Base-by-base conservation (phyloP, 1,140 invertebrate genomes). In the Anastatus disparis region DNA sequence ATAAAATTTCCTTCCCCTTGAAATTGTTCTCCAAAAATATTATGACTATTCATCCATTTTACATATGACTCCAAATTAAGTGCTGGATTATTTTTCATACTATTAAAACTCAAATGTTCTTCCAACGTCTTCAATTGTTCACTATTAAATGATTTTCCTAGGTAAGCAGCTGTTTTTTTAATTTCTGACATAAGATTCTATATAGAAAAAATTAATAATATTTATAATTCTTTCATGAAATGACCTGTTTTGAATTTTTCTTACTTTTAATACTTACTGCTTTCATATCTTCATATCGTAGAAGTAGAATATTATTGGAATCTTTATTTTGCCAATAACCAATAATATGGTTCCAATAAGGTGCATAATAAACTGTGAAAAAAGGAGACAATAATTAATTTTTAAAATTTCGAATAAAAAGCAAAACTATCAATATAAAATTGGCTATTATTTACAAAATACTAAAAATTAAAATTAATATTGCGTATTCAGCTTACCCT, bases 211-310 rank as follows among this genome's bases (percentile, higher is more conserved):
- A n/a, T n/a, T n/a, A n/a, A n/a, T n/a, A n/a, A n/a, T n/a, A n/a
- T n/a, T n/a, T n/a, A n/a, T n/a, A n/a, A n/a, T n/a, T n/a, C n/a
- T n/a, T n/a, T n/a, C n/a, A n/a, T n/a, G n/a, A n/a, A n/a, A n/a
- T n/a, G n/a, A n/a, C n/a, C n/a, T n/a, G n/a, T n/a, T n/a, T n/a
- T n/a, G n/a, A n/a, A n/a, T n/a, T n/a, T n/a, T n/a, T n/a, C n/a
- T n/a, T n/a, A n/a, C n/a, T n/a, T n/a, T n/a, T n/a, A n/a, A n/a
- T n/a, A n/a, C n/a, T 77, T 76, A 86, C 84, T 63, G 86, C 77
- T 77, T 90, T 90, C 89, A 92, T 90, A 3, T 91, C 87, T 77
- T 92, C 91, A 74, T 90, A 92, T 55, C 84, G 89, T 10, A 90
- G 76, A 71, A 91, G 90, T 2, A 90, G 80, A 12, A 92, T 75